These are phyloP conservation scores for Maconellicoccus hirsutus DNA, from an alignment of 1,140 invertebrate genomes.

Conservation along the genomic window DNA sequence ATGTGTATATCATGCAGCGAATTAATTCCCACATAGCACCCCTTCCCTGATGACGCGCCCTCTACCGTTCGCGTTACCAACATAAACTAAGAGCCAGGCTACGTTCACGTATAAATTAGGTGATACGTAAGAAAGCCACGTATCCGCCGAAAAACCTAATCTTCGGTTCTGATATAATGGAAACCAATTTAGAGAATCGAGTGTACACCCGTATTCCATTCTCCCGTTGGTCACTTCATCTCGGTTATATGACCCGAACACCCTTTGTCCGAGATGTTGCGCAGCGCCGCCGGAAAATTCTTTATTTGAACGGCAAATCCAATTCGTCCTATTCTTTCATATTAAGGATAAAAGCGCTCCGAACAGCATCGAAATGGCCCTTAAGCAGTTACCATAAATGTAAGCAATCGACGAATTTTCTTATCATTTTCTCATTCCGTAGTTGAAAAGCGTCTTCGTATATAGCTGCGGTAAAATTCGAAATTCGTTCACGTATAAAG, in stretches of 20 bases:
- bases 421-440: conserved; percentile 18
- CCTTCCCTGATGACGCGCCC: too few relatives aligned
- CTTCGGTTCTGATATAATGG: conserved; percentile 18
- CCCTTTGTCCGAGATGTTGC: too few relatives aligned
- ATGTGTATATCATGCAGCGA: neutral
- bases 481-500: conserved; percentile 1
- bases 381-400: conserved; percentile 11
- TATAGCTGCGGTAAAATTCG: neutral
- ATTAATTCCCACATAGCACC: neutral
- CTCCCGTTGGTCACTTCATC: neutral
- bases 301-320: conserved; percentile 13
- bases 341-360: conserved; percentile 9
- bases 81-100: neutral
- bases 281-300: neutral
- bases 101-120: neutral
- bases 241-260: too few relatives aligned
- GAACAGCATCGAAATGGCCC: conserved; percentile 12
- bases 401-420: conserved; percentile 17
- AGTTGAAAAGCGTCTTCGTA: neutral
- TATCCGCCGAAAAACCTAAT: conserved; percentile 12
- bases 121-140: conserved; percentile 17
- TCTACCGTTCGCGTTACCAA: too few relatives aligned
- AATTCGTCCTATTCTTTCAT: conserved; percentile 21
- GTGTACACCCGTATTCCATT: neutral
- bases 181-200: conserved; percentile 14